Evolutionary conservation across 92 coral and sea anemone species (phyloP), one percentile per base, ranked within the genome.

Genomic region (Heliopora coerulea): DNA sequence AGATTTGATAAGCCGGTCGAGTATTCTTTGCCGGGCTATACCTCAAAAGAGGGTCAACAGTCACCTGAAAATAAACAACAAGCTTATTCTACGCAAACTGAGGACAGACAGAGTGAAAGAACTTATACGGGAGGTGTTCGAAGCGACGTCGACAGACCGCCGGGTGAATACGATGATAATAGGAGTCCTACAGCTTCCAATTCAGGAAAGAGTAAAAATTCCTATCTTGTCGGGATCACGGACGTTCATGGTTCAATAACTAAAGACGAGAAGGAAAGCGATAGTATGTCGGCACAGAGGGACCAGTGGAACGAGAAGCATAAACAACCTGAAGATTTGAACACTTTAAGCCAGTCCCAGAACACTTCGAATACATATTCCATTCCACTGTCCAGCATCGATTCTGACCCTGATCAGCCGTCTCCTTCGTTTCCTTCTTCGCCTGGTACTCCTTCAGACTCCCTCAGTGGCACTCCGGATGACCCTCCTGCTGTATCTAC

Each of bases 161-260:
- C n/a, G 17, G 15, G 52, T 46, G n/a, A 8, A 15, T 46, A 46
- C 52, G n/a, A 46, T 7, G 52, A 46, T 15, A n/a, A 15, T 15
- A 46, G 14, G 52, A 46, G 52, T 46, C 2, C 2, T 46, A 8
- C n/a, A 46, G 52, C 2, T 46, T 46, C 52, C 2, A 46, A 15
- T 15, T 8, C 3, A 2, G 52, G 52, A 46, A 46, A 20, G 30
- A 63, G 31, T 63, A 63, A 66, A 26, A 66, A 46, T 48, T 57
- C 73, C 15, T 66, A 66, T 66, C 46, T 24, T 29, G 52, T 54
- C 27, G 58, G 57, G 7, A 26, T 67, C 29, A 37, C 46, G 29
- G 74, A 48, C 20, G 20, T 21, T 11, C 33, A 23, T 8, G 54
- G 26, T 21, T 46, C 59, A 1, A 58, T 29, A 30, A 46, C 74